Conservation (phyloP, 2,797 vertebrate species). For the Myotis pilosus region DNA sequence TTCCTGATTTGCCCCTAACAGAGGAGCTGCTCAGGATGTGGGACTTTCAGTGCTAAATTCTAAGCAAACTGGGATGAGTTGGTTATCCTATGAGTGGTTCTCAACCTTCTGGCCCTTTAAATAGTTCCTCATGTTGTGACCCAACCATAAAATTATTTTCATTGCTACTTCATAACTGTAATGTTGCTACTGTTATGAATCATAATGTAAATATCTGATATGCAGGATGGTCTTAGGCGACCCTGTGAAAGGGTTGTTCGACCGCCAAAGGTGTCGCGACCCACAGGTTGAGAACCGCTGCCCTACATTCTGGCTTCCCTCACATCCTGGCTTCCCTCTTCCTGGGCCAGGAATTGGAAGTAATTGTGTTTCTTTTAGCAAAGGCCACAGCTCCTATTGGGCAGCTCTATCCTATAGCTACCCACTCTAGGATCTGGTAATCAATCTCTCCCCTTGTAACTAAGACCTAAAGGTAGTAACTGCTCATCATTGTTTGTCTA, state of each 20-base stretch:
- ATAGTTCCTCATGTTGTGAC: no score
- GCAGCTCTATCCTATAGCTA: neutral
- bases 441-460: neutral
- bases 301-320: no score
- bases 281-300: no score
- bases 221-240: no score
- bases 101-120: no score
- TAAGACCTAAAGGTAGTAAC: neutral
- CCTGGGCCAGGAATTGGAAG: neutral
- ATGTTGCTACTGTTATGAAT: no score
- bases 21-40: neutral
- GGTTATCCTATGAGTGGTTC: neutral
- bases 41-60: neutral
- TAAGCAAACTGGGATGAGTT: neutral
- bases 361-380: neutral
- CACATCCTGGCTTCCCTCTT: neutral
- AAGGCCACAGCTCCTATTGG: neutral
- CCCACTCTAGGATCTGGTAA: neutral
- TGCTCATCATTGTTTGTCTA: neutral
- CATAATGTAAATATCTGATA: no score
- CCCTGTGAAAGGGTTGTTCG: no score
- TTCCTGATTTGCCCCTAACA: neutral
- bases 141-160: no score
- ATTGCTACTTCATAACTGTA: no score
- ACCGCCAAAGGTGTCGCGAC: no score